These are phyloP conservation scores for Operophtera brumata DNA, from an alignment of 2,888 invertebrate species.

Conservation along the genomic window DNA sequence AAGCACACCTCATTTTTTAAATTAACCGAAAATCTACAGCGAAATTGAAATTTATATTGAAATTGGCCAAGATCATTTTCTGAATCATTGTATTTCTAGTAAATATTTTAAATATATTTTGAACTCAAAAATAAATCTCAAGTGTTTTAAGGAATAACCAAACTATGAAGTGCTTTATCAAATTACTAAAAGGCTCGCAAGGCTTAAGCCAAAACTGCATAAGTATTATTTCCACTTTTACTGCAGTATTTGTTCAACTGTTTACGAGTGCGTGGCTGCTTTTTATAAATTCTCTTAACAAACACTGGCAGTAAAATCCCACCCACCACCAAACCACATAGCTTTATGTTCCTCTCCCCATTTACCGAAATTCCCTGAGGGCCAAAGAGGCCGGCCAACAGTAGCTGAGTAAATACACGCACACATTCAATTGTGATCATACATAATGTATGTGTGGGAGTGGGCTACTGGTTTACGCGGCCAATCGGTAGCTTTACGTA, in stretches of 20 bases:
- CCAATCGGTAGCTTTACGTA: slow-evolving; percentile 62
- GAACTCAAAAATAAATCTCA: too few relatives aligned
- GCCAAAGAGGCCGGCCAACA: slow-evolving; percentile 53
- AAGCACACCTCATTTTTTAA: too few relatives aligned
- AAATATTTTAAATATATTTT: too few relatives aligned
- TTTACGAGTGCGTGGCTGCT: background rate
- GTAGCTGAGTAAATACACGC: slow-evolving; percentile 54
- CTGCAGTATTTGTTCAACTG: background rate
- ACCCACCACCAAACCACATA: slow-evolving; percentile 13
- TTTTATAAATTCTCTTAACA: background rate
- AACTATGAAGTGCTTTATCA: too few relatives aligned
- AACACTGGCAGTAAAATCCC: slow-evolving; percentile 8
- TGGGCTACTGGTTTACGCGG: slow-evolving; percentile 78
- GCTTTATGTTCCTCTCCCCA: slow-evolving; percentile 23
- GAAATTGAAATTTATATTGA: too few relatives aligned
- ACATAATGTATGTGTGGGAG: slow-evolving; percentile 43
- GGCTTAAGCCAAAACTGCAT: too few relatives aligned
- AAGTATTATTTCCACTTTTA: too few relatives aligned
- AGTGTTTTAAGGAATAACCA: too few relatives aligned
- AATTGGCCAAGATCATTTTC: too few relatives aligned
- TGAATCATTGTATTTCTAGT: too few relatives aligned
- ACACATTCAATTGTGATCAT: slow-evolving; percentile 35
- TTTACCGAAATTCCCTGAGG: slow-evolving; percentile 42
- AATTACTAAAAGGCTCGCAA: too few relatives aligned
- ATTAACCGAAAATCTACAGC: too few relatives aligned